Percentiles rank a stretch among this genome's conserved stretches.
Evolutionary conservation across 2,113 vertebrate genomes (phyloP).

Genomic region (Misgurnus mizolepis): DNA sequence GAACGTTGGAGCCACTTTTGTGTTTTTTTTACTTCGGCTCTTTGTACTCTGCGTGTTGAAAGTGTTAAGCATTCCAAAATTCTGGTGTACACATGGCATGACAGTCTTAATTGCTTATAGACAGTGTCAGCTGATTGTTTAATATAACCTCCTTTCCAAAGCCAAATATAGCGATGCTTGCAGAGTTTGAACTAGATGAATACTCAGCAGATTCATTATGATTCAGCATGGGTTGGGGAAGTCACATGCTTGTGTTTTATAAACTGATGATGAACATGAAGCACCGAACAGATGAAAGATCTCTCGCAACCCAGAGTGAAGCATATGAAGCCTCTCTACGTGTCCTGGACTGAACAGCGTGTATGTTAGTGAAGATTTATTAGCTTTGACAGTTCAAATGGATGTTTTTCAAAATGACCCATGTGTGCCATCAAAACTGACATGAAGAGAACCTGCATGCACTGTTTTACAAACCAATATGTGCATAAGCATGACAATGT

Average conservation of each 20-base stretch:
- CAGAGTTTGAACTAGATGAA: not conserved
- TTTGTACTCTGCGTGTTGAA: not conserved
- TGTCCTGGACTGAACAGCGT: not conserved
- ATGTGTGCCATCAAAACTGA: not conserved
- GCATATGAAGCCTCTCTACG: no score
- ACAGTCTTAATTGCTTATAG: conserved; percentile 10
- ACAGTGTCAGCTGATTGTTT: conserved; percentile 27
- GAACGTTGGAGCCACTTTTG: not conserved
- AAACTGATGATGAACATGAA: not conserved
- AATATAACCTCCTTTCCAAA: not conserved
- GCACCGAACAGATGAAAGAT: not conserved
- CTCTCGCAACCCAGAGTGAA: not conserved
- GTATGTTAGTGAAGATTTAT: not conserved
- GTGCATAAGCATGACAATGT: not conserved
- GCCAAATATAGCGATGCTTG: conserved; percentile 1
- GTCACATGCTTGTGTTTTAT: no score
- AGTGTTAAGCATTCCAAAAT: not conserved
- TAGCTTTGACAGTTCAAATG: not conserved
- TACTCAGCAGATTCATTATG: not conserved
- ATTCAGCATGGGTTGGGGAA: not conserved
- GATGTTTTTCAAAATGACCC: not conserved
- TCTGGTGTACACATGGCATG: not conserved
- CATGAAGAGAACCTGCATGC: not conserved
- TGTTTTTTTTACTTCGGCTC: not conserved
- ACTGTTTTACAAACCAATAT: conserved; percentile 17